A percentile compares a stretch with the other conserved stretches of the same genome.
Evolutionary conservation across 2,888 invertebrate species (phyloP).

Genomic region (Synergus laeviventris): DNA sequence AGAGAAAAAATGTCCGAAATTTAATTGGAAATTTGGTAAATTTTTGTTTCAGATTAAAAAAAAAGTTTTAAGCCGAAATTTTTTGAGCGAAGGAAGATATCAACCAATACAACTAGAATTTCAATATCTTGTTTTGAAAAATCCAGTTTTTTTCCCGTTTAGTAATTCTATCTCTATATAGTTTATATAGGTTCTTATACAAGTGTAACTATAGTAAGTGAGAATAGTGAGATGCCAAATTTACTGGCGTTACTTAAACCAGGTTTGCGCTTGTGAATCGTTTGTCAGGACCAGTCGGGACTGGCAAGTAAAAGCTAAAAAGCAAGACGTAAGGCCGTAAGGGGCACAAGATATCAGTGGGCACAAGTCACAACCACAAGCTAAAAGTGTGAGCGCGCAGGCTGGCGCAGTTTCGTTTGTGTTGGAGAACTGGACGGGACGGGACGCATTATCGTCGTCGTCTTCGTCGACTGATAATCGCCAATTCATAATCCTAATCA

Average conservation of each 20-base stretch:
- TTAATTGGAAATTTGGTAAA: not conserved
- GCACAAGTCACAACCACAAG: no score
- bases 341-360: no score
- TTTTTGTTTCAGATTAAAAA: not conserved
- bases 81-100: not conserved
- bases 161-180: no score
- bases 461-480: not conserved
- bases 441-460: not conserved
- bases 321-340: not conserved
- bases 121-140: no score
- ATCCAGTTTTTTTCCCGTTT: no score
- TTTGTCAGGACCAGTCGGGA: not conserved
- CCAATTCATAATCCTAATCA: not conserved
- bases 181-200: no score
- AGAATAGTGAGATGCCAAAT: no score
- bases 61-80: not conserved
- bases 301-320: no score
- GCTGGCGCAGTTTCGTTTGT: slow-evolving; percentile 38
- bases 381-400: slow-evolving; percentile 25
- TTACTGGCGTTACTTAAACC: not conserved
- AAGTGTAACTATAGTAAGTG: no score
- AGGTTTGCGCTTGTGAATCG: slow-evolving; percentile 26
- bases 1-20: no score
- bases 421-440: no score
- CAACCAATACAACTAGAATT: not conserved